Conservation (phyloP, 2,888 invertebrate genomes). For the Thereva unica region DNA sequence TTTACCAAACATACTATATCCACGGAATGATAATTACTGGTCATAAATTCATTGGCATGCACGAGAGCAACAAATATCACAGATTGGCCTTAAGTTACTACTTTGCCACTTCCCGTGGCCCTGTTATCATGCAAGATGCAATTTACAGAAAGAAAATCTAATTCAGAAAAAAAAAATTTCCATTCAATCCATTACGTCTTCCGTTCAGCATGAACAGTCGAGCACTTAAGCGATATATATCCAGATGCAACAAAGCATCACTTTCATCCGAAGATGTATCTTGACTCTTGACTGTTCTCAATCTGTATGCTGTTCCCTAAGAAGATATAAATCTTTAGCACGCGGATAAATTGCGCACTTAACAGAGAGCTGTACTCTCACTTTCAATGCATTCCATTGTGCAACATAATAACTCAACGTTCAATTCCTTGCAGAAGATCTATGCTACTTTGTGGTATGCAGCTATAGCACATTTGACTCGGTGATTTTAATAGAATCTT, state of each 20-base stretch:
- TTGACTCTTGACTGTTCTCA: conserved; percentile 6
- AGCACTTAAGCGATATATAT: neutral
- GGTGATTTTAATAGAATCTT: no score
- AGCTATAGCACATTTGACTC: neutral
- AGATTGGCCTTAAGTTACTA: no score
- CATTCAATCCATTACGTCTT: conserved; percentile 23
- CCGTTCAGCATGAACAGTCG: conserved; percentile 23
- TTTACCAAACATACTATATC: no score
- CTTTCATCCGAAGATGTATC: conserved; percentile 16
- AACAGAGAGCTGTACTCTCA: conserved; percentile 8
- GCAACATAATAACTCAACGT: conserved; percentile 9
- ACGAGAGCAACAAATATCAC: no score
- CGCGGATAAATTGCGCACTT: conserved; percentile 17
- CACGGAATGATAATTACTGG: no score
- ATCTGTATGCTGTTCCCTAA: neutral
- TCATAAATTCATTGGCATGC: no score
- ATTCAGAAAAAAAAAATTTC: conserved; percentile 18
- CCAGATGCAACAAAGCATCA: conserved; percentile 6
- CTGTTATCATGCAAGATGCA: neutral
- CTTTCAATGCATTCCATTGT: conserved; percentile 27
- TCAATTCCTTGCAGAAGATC: neutral
- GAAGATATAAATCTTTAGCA: conserved; percentile 15
- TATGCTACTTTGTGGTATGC: neutral
- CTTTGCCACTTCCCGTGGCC: neutral
- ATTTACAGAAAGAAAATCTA: conserved; percentile 13